Base-by-base conservation (phyloP, 1,140 invertebrate species). In the Diabrotica virgifera region DNA sequence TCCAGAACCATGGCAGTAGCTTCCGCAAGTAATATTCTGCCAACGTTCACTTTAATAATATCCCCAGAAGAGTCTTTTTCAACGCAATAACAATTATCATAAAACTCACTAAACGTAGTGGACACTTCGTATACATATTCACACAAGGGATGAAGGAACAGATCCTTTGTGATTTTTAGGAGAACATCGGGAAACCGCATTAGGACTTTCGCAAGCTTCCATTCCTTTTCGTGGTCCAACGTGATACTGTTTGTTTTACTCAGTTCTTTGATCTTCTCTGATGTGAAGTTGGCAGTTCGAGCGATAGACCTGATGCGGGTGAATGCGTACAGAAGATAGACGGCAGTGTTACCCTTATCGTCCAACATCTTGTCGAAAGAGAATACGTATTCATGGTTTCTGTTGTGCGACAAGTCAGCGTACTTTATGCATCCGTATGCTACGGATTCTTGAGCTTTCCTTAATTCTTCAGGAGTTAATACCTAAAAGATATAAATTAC, bases 301-400 rank as follows among this genome's bases (percentile, higher is more conserved):
- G 91, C 90, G 71, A 98, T 97, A 0, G 93, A 96, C 66, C 89
- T 85, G 70, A 99, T 99, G 59, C 98, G 85, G 5, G 96, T 98
- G 62, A 95, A 89, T 10, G 95, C 94, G 80, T 99, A 99, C 5
- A 99, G 80, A 5, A 99, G 81, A 79, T 99, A 99, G 0, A 98
- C 96, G 2, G 98, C 98, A 5, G 98, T 99, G 76, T 99, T 99
- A 2, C 98, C 98, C 79, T 93, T 92, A 78, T 99, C 97, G 74
- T 99, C 96, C 38, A 99, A 83, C 98, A 99, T 99, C 80, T 91
- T 96, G 76, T 99, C 96, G 82, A 99, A 99, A 0, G 97, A 99
- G 81, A 99, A 99, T 7, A 99, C 86, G 76, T 99, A 99, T 78
- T 99, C 97, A 78, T 94, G 91, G 61, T 87, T 90, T 62, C 96